Evolutionary conservation across 53 echinoderm and acorn worm genomes (phyloP).

Genomic region (Paelopatides confundens): DNA sequence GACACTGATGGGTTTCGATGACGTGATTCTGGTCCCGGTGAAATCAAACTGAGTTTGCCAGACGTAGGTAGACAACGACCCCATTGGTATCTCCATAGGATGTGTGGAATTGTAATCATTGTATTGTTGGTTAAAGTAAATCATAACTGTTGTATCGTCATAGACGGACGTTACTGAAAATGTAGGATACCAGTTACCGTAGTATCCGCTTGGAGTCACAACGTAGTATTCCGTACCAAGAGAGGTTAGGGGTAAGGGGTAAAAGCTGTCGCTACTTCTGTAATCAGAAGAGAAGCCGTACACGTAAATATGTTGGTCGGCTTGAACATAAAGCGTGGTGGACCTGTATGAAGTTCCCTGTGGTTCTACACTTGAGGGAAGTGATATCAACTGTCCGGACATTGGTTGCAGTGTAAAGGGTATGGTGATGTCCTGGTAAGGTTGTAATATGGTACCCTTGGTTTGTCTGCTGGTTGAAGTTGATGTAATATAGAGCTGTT

Average conservation of each 20-base stretch:
- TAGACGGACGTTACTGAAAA: background rate
- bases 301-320: slow-evolving; percentile 1
- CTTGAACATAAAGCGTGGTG: background rate
- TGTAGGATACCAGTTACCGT: background rate
- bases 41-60: background rate
- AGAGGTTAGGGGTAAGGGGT: background rate
- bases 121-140: background rate
- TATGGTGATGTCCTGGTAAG: background rate
- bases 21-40: background rate
- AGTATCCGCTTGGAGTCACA: background rate
- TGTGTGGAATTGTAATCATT: background rate
- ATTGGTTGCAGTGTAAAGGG: background rate
- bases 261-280: background rate
- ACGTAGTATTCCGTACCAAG: background rate
- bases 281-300: background rate
- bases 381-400: background rate
- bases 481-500: background rate
- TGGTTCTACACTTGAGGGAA: background rate
- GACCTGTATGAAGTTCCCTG: background rate
- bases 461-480: background rate
- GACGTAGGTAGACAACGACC: slow-evolving; percentile 8
- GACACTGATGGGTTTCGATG: slow-evolving; percentile 5
- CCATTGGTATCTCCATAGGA: background rate
- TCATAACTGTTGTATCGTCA: background rate
- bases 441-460: background rate